Base-by-base conservation (phyloP, 2,797 vertebrate species). In the Myripristis jacobus region DNA sequence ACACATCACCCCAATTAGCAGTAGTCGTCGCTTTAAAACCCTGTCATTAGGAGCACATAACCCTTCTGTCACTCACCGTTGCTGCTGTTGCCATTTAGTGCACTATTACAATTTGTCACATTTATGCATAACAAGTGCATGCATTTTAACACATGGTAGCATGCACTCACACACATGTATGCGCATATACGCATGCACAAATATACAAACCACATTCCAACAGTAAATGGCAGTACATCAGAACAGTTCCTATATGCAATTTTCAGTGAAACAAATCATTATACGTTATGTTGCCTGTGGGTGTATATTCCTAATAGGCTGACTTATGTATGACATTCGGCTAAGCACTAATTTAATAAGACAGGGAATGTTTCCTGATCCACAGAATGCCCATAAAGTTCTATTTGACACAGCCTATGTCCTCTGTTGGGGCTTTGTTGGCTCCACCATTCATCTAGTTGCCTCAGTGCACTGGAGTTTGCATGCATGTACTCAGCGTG, bases 1-100 rank as follows among this genome's bases (percentile, higher is more conserved):
- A 87, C 88, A 88, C 83, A 82, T 93, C 89, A 90, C 91, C 88
- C 87, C 90, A 93, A 92, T 92, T 93, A 91, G 90, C 81, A 41
- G 84, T 48, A 81, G 80, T 87, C 82, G 70, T 80, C 69, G 88
- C 87, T 87, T 88, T 90, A 85, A 91, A 90, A 88, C 83, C 83
- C 84, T 81, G 75, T 92, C 88, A 92, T 90, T 91, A 86, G 69
- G 75, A 81, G 67, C 81, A 78, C 67, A 79, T 87, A 91, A 91
- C 90, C 90, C 87, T 71, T 75, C 83, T 87, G 88, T 92, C 90
- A 91, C 67, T 90, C 89, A 87, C 3, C 56, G 6, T 4, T 31
- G 75, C 80, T 51, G 70, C 74, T 34, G 69, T 51, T 56, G 72
- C 67, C 76, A 67, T 75, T 86, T 78, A 69, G 73, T 46, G 61